These are phyloP conservation scores for Recurvirostra avosetta DNA, from an alignment of 2,113 vertebrate species.

Conservation along the genomic window DNA sequence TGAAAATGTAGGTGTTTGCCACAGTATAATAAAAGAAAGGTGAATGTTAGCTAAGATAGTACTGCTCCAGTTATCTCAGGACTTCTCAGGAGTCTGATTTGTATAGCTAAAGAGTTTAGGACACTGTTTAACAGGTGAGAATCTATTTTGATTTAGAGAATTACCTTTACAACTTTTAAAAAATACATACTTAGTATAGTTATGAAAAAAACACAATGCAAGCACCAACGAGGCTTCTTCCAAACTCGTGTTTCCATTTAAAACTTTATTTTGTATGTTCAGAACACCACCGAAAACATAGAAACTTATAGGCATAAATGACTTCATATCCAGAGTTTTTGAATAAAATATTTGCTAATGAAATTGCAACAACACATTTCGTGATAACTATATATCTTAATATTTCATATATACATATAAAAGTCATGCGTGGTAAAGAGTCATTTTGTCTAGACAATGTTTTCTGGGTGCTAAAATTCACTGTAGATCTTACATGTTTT, in stretches of 20 bases:
- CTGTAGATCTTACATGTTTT: neutral
- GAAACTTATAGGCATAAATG: slow-evolving; percentile 68
- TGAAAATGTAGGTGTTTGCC: neutral
- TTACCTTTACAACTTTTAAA: neutral
- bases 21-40: neutral
- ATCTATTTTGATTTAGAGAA: neutral
- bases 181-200: neutral
- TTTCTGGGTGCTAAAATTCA: slow-evolving; percentile 13
- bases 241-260: slow-evolving; percentile 11
- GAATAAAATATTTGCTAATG: slow-evolving; percentile 65
- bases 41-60: neutral
- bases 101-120: neutral
- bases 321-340: slow-evolving; percentile 48
- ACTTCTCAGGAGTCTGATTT: neutral
- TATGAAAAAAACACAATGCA: neutral
- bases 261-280: slow-evolving; percentile 70
- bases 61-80: neutral
- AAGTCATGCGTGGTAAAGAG: slow-evolving; percentile 62
- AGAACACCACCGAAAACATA: slow-evolving; percentile 68
- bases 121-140: neutral
- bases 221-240: neutral
- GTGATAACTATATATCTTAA: slow-evolving; percentile 20
- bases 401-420: slow-evolving; percentile 10
- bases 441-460: neutral
- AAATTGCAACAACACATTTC: slow-evolving; percentile 26